Percentiles rank a stretch among this genome's conserved stretches.
These are phyloP conservation scores for Micromys minutus DNA, from an alignment of 2,113 vertebrate genomes.

Conservation along the genomic window DNA sequence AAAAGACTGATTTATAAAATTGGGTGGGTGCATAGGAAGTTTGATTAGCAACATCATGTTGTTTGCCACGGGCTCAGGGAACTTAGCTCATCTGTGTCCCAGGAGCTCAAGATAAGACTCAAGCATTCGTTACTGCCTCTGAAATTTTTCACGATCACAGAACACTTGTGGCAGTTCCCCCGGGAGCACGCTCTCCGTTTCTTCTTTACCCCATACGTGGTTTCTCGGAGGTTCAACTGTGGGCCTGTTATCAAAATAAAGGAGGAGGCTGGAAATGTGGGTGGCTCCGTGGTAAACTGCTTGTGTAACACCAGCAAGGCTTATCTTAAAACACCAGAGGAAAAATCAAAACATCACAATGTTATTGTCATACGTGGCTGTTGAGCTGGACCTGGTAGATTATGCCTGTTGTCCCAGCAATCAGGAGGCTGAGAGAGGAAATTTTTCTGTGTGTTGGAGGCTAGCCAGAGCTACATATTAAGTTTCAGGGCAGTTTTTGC, in stretches of 20 bases:
- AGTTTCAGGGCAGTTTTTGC: not conserved
- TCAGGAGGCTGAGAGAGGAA: not conserved
- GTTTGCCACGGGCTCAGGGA: constrained; percentile 65
- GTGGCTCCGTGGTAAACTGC: not conserved
- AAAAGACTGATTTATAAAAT: constrained; percentile 76
- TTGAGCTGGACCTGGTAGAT: too few relatives aligned
- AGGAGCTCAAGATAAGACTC: constrained; percentile 53
- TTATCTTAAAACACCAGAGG: not conserved
- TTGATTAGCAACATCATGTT: constrained; percentile 72
- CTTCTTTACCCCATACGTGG: not conserved
- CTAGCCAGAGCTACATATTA: too few relatives aligned
- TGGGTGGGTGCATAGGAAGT: constrained; percentile 77
- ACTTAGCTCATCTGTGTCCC: constrained; percentile 71
- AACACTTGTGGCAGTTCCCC: not conserved
- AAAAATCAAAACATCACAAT: not conserved
- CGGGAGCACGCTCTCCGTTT: fast-evolving
- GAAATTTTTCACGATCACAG: constrained; percentile 3
- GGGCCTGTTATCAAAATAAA: not conserved
- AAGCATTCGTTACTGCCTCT: constrained; percentile 39
- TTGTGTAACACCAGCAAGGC: not conserved
- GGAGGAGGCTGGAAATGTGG: not conserved
- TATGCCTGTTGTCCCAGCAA: not conserved
- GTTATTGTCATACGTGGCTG: not conserved
- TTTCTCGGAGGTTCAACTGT: not conserved
- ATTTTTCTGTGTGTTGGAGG: not conserved